Evolutionary conservation across 1,140 invertebrate genomes (phyloP).

Genomic region (Philaenus spumarius): DNA sequence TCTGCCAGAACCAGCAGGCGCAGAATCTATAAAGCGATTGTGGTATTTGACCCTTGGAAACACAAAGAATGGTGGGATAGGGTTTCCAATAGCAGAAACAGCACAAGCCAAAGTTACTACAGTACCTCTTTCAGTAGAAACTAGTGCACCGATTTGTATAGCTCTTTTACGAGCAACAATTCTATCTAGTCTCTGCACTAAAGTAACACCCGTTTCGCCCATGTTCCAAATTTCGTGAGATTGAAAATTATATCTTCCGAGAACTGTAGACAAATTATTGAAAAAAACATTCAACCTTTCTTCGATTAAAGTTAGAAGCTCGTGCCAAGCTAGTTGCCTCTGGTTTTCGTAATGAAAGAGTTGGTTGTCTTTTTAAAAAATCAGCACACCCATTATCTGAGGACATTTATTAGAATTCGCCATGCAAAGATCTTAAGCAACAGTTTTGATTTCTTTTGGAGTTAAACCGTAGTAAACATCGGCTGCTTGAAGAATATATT

Average conservation of each 20-base stretch:
- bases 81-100: constrained; percentile 37
- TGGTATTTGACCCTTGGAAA: constrained; percentile 37
- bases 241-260: no score
- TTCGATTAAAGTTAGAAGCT: constrained; percentile 21
- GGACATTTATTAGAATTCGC: no score
- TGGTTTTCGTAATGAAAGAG: constrained; percentile 35
- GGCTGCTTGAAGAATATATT: no score
- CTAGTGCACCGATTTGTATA: constrained; percentile 36
- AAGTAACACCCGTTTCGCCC: constrained; percentile 40
- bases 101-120: constrained; percentile 35
- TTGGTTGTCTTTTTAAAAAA: constrained; percentile 34
- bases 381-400: constrained; percentile 35
- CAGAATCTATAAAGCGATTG: no score
- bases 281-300: constrained; percentile 32
- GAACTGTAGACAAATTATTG: constrained; percentile 31
- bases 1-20: constrained; percentile 21
- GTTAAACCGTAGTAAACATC: no score
- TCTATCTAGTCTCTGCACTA: no score
- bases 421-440: no score
- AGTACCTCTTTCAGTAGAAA: constrained; percentile 37
- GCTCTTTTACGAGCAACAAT: constrained; percentile 36
- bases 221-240: no score
- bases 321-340: no score
- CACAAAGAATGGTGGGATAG: constrained; percentile 40
- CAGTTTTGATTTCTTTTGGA: no score